A percentile compares a stretch with the other conserved stretches of the same genome.
Conservation (phyloP, 2,888 invertebrate genomes). For the Geophilus truncorum region DNA sequence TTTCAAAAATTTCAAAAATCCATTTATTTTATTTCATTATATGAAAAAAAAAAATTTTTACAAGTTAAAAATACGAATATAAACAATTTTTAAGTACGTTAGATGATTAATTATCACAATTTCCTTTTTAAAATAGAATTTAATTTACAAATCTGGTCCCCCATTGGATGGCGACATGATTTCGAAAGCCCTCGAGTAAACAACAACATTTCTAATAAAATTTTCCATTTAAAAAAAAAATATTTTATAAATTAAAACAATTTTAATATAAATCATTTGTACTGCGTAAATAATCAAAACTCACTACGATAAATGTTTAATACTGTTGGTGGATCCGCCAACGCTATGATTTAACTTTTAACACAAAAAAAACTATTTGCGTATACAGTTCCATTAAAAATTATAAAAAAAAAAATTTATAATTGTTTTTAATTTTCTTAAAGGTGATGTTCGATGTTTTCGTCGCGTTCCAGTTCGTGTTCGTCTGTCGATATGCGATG, state of each 20-base stretch:
- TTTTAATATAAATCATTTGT: not conserved
- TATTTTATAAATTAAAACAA: too few relatives aligned
- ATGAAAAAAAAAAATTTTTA: constrained; percentile 11
- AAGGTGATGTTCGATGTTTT: not conserved
- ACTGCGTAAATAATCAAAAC: not conserved
- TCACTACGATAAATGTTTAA: not conserved
- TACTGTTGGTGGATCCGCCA: too few relatives aligned
- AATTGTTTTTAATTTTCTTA: not conserved
- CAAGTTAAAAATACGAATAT: not conserved
- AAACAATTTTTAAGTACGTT: not conserved
- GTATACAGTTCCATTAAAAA: not conserved
- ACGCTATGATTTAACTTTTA: not conserved
- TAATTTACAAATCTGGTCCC: constrained; percentile 8
- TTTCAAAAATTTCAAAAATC: not conserved
- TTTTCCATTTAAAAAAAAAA: too few relatives aligned
- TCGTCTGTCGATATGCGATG: not conserved
- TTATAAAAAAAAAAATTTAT: not conserved
- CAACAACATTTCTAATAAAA: not conserved
- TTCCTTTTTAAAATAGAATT: not conserved
- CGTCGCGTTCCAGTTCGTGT: not conserved
- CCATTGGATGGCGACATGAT: not conserved
- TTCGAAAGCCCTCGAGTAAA: not conserved
- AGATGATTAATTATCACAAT: constrained; percentile 13
- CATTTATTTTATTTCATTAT: constrained; percentile 4
- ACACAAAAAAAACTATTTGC: not conserved